Conservation (phyloP, 2,113 vertebrate genomes). For the Tachysurus vachellii region DNA sequence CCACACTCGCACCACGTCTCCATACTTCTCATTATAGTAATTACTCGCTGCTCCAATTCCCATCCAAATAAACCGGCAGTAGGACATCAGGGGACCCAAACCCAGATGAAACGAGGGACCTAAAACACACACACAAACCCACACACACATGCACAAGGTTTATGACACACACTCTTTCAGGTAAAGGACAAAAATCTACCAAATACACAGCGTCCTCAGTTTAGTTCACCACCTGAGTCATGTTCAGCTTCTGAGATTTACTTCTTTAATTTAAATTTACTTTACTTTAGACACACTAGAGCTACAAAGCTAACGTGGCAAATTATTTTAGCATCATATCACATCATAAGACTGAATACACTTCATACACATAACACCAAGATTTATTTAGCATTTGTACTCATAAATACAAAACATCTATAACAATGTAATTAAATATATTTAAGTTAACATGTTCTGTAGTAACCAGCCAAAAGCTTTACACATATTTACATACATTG, state of each 20-base stretch:
- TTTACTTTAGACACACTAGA: no score
- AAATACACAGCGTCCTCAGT: neutral
- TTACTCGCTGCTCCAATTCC: constrained; percentile 90
- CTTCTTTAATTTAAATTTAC: neutral
- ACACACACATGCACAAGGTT: constrained; percentile 1
- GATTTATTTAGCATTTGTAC: neutral
- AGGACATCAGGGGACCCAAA: constrained; percentile 72
- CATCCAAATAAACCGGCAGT: constrained; percentile 79
- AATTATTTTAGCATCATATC: neutral
- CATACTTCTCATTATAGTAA: constrained; percentile 91
- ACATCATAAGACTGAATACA: neutral
- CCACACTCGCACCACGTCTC: constrained; percentile 93
- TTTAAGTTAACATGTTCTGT: neutral
- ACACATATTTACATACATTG: neutral
- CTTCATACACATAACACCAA: neutral
- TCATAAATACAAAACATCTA: neutral
- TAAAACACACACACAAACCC: constrained; percentile 55
- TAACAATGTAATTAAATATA: neutral
- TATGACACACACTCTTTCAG: neutral
- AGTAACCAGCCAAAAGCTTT: neutral
- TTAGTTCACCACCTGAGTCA: neutral
- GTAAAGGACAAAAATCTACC: neutral
- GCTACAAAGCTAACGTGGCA: neutral
- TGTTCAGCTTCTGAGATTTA: neutral
- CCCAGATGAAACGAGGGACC: constrained; percentile 87